phyloP scores from a whole-genome alignment of 2,888 invertebrate genomes.

The Acrocera orbiculus region DNA sequence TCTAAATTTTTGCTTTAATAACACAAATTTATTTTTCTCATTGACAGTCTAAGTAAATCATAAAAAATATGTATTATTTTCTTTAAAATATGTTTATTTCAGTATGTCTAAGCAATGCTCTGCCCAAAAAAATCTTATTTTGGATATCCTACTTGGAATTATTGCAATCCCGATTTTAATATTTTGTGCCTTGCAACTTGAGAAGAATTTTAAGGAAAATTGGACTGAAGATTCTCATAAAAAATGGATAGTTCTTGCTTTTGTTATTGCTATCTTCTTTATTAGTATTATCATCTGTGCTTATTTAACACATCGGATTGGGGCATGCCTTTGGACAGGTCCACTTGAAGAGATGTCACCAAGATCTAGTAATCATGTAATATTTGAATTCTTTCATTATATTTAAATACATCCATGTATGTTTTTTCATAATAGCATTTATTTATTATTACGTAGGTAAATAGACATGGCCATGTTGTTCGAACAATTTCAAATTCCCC shows the following conservation, averaged over 20 bases:
- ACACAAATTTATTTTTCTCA: too few species aligned
- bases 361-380: slow-evolving; percentile 10
- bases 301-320: slow-evolving; percentile 32
- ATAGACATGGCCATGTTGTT: slow-evolving; percentile 28
- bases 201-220: slow-evolving; percentile 28
- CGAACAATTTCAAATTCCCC: slow-evolving; percentile 28
- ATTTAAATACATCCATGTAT: neutral
- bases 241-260: slow-evolving; percentile 30
- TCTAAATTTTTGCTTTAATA: too few species aligned
- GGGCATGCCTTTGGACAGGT: slow-evolving; percentile 31
- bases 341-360: slow-evolving; percentile 29
- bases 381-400: slow-evolving; percentile 1
- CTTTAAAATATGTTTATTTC: too few species aligned
- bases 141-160: slow-evolving; percentile 31
- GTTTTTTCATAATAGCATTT: too few species aligned
- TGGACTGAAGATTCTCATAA: slow-evolving; percentile 25
- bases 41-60: too few species aligned
- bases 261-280: slow-evolving; percentile 29
- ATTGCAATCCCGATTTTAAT: slow-evolving; percentile 30
- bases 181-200: slow-evolving; percentile 29
- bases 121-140: slow-evolving; percentile 24
- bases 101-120: too few species aligned
- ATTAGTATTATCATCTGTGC: slow-evolving; percentile 31
- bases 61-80: too few species aligned
- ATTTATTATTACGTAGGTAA: slow-evolving; percentile 21